A percentile compares a stretch with the other conserved stretches of the same genome.
These are phyloP conservation scores for Crossocerus cetratus DNA, from an alignment of 2,888 invertebrate species.

Conservation along the genomic window DNA sequence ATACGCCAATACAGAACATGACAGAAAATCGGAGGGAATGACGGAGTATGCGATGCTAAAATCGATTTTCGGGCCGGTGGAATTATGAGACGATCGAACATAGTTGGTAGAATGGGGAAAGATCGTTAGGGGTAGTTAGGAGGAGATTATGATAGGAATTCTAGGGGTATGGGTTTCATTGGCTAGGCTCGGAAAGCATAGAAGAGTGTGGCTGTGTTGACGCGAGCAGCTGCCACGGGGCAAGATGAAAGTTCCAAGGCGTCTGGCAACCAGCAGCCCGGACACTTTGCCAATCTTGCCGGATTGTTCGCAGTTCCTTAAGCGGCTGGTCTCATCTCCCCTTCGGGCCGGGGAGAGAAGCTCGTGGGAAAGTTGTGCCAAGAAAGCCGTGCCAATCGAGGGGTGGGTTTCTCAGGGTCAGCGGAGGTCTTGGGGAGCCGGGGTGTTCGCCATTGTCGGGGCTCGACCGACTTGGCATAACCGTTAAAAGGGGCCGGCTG, in stretches of 20 bases:
- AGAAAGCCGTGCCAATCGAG: conserved; percentile 59
- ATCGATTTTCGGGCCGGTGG: too few species aligned
- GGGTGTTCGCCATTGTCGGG: conserved; percentile 66
- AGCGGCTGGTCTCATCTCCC: conserved; percentile 29
- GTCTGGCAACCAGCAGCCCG: conserved; percentile 27
- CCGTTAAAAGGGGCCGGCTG: conserved; percentile 64
- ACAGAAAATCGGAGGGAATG: too few species aligned
- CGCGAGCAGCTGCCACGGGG: conserved; percentile 25
- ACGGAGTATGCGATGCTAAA: too few species aligned
- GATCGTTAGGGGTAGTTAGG: not conserved
- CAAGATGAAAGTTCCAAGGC: conserved; percentile 36
- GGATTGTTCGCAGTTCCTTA: conserved; percentile 39
- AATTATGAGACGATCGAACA: too few species aligned
- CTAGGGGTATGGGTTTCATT: not conserved
- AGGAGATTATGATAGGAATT: not conserved
- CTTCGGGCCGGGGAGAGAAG: conserved; percentile 30
- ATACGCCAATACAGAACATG: too few species aligned
- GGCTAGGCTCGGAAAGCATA: too few species aligned
- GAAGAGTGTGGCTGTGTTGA: not conserved
- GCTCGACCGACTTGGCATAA: conserved; percentile 68
- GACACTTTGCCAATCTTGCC: conserved; percentile 47
- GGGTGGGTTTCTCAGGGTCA: conserved; percentile 66
- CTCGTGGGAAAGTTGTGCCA: conserved; percentile 66
- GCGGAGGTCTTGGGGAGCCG: conserved; percentile 51
- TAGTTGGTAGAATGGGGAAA: not conserved